These are phyloP conservation scores for Marisa cornuarietis DNA, from an alignment of 1,140 invertebrate species.

Conservation along the genomic window DNA sequence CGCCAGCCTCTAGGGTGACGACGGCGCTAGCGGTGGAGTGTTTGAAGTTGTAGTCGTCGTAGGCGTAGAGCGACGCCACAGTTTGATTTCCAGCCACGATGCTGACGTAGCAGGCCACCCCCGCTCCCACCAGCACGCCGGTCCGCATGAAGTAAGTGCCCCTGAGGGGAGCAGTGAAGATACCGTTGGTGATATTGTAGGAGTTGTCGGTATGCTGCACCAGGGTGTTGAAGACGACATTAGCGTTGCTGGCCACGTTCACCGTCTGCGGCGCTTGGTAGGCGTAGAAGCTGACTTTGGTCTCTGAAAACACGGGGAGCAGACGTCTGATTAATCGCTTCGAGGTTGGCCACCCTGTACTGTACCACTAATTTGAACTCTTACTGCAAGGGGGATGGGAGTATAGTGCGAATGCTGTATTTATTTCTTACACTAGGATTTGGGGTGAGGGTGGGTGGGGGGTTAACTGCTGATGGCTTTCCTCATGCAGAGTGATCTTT, in stretches of 20 bases:
- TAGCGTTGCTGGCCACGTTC: background rate
- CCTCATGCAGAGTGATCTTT: too few species aligned
- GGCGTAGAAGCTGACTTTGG: slow-evolving; percentile 18
- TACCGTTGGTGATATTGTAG: slow-evolving; percentile 1
- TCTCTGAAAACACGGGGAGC: background rate
- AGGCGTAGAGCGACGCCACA: background rate
- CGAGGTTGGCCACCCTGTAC: too few species aligned
- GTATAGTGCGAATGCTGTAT: too few species aligned
- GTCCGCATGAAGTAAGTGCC: slow-evolving; percentile 10
- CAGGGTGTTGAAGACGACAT: slow-evolving; percentile 7
- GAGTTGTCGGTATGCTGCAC: background rate
- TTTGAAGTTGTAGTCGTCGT: slow-evolving; percentile 3
- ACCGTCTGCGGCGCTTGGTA: background rate
- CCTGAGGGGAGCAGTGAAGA: slow-evolving; percentile 2
- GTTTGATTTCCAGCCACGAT: background rate
- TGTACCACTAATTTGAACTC: too few species aligned
- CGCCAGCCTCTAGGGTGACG: background rate
- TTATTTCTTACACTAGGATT: too few species aligned
- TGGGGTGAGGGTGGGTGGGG: too few species aligned
- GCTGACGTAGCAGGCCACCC: slow-evolving; percentile 2
- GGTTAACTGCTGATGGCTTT: too few species aligned
- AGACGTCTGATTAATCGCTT: too few species aligned
- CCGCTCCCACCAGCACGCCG: background rate
- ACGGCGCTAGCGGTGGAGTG: slow-evolving; percentile 1
- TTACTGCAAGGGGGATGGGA: too few species aligned